These are phyloP conservation scores for Tenualosa ilisha DNA, from an alignment of 2,797 vertebrate species.

Conservation along the genomic window DNA sequence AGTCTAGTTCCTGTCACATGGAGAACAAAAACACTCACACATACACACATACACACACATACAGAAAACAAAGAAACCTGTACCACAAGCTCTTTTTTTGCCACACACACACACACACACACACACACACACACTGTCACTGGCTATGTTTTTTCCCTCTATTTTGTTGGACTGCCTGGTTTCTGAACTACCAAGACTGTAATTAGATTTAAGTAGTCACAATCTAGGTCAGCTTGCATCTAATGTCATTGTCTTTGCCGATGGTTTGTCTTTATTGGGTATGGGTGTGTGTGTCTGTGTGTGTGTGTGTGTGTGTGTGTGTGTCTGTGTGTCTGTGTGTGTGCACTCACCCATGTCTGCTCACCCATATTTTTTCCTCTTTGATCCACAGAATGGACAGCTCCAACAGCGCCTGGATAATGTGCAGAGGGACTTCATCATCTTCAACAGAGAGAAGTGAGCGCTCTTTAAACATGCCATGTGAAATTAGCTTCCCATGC, in stretches of 20 bases:
- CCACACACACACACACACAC: too few species aligned
- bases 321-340: not conserved
- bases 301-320: not conserved
- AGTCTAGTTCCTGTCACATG: not conserved
- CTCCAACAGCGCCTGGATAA: constrained; percentile 89
- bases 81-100: too few species aligned
- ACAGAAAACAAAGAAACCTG: too few species aligned
- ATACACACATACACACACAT: too few species aligned
- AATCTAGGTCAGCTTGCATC: not conserved
- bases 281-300: not conserved
- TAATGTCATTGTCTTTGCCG: not conserved
- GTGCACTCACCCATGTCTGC: constrained; percentile 4
- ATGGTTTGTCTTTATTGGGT: not conserved
- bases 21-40: not conserved
- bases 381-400: constrained; percentile 77
- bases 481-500: not conserved
- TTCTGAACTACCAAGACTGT: not conserved
- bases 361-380: constrained; percentile 12
- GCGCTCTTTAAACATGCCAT: constrained; percentile 36
- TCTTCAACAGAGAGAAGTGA: constrained; percentile 99
- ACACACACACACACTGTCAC: not conserved
- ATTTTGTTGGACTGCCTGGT: not conserved
- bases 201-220: not conserved
- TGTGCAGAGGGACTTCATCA: constrained; percentile 91
- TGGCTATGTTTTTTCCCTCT: not conserved